These are phyloP conservation scores for Beaufortia kweichowensis DNA, from an alignment of 2,113 vertebrate genomes.

Conservation along the genomic window DNA sequence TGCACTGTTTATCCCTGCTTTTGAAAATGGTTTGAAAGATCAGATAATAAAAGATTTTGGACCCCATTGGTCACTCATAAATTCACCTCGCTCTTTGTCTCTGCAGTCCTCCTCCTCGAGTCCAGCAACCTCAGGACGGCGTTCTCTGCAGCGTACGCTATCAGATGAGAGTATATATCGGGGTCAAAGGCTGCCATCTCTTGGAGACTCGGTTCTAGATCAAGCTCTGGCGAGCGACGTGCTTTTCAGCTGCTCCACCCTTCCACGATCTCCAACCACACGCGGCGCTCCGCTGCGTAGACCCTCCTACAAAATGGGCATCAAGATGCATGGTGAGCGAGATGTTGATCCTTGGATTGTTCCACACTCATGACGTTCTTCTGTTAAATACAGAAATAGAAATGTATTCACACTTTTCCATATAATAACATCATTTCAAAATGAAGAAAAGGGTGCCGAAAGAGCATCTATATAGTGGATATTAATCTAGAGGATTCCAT, in stretches of 20 bases:
- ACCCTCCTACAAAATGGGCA: constrained; percentile 93
- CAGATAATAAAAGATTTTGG: too few species aligned
- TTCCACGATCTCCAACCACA: constrained; percentile 89
- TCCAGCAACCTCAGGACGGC: constrained; percentile 77
- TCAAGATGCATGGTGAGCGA: constrained; percentile 88
- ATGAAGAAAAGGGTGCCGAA: too few species aligned
- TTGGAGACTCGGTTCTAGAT: constrained; percentile 76
- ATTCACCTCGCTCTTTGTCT: constrained; percentile 39
- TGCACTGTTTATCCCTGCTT: too few species aligned
- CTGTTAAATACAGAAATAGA: too few species aligned
- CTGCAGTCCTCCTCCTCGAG: constrained; percentile 82
- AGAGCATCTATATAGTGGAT: too few species aligned
- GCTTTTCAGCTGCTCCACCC: constrained; percentile 92
- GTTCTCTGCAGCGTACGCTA: constrained; percentile 93
- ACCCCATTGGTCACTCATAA: neutral
- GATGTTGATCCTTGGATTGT: neutral
- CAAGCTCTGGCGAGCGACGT: constrained; percentile 85
- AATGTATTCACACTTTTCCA: too few species aligned
- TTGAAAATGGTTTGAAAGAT: too few species aligned
- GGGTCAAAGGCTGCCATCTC: constrained; percentile 86
- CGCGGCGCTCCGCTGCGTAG: constrained; percentile 88
- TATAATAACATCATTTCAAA: too few species aligned
- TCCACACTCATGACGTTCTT: too few species aligned
- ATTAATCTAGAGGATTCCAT: too few species aligned
- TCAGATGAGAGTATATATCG: constrained; percentile 99